A percentile compares a stretch with the other conserved stretches of the same genome.
phyloP scores from a whole-genome alignment of 2,888 invertebrate genomes.

The Caenorhabditis auriculariae region DNA sequence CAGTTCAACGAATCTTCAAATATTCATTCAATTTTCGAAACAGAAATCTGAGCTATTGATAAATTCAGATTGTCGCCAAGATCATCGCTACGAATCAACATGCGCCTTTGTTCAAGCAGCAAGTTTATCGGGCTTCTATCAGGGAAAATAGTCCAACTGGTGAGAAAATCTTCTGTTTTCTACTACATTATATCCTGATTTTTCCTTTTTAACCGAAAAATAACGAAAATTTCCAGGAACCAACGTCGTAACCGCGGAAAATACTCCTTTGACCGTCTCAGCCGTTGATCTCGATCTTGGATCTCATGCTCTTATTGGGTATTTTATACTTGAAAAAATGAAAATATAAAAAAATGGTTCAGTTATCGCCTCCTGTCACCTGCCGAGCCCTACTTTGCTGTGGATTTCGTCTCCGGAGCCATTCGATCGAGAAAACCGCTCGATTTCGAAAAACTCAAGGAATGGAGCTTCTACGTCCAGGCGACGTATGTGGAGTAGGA shows the following conservation, averaged over 20 bases:
- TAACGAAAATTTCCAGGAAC: background rate
- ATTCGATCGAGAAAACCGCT: conserved; percentile 77
- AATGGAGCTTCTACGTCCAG: conserved; percentile 42
- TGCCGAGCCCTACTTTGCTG: conserved; percentile 77
- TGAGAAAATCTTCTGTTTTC: background rate
- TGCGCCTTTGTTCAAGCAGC: conserved; percentile 69
- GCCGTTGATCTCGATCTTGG: conserved; percentile 84
- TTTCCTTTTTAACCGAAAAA: background rate
- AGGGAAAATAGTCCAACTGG: conserved; percentile 70
- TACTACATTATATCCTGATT: background rate
- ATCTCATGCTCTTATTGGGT: conserved; percentile 76
- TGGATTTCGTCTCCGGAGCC: conserved; percentile 83
- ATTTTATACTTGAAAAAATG: background rate
- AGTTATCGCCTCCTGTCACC: conserved; percentile 83
- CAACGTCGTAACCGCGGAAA: conserved; percentile 4
- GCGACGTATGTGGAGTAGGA: conserved; percentile 12
- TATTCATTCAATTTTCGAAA: too few species aligned
- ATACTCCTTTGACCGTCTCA: conserved; percentile 78
- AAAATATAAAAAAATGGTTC: background rate
- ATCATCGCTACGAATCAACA: conserved; percentile 51
- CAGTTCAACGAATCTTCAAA: too few species aligned
- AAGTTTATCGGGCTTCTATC: conserved; percentile 78
- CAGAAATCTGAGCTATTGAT: too few species aligned
- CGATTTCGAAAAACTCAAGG: conserved; percentile 75
- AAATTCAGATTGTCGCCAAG: conserved; percentile 32